Percentiles rank a stretch among this genome's conserved stretches.
These are phyloP conservation scores for Meandrusa payeni DNA, from an alignment of 2,888 invertebrate species.

Conservation along the genomic window DNA sequence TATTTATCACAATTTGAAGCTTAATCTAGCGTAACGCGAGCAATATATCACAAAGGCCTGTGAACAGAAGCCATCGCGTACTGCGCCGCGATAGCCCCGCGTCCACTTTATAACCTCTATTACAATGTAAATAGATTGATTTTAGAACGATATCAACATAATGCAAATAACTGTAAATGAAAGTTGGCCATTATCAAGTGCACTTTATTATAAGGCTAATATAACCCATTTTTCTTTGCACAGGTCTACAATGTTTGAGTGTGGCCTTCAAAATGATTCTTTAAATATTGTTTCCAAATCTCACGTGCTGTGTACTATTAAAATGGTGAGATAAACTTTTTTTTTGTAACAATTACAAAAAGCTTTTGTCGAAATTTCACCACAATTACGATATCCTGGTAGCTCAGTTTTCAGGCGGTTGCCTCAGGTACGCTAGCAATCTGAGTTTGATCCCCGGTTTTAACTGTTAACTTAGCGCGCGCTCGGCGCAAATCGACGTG, in stretches of 20 bases:
- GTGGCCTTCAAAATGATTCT: neutral
- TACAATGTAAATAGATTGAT: slow-evolving; percentile 5
- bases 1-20: slow-evolving; percentile 37
- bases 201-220: slow-evolving; percentile 3
- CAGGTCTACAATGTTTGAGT: neutral
- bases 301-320: too few species aligned
- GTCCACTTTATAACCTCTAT: slow-evolving; percentile 1
- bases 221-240: neutral
- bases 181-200: slow-evolving; percentile 7
- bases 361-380: too few species aligned
- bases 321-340: too few species aligned
- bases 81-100: neutral
- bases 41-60: slow-evolving; percentile 22
- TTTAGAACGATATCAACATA: neutral
- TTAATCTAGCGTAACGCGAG: slow-evolving; percentile 35
- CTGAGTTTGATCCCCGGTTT: too few species aligned
- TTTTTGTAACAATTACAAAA: too few species aligned
- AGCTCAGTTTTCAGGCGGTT: too few species aligned
- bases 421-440: too few species aligned
- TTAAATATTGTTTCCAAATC: too few species aligned
- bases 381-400: too few species aligned
- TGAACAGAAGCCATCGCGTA: slow-evolving; percentile 12
- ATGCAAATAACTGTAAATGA: slow-evolving; percentile 17
- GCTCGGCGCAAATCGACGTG: too few species aligned
- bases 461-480: too few species aligned